Conservation (phyloP, 2,113 vertebrate species). For the Naja naja region DNA sequence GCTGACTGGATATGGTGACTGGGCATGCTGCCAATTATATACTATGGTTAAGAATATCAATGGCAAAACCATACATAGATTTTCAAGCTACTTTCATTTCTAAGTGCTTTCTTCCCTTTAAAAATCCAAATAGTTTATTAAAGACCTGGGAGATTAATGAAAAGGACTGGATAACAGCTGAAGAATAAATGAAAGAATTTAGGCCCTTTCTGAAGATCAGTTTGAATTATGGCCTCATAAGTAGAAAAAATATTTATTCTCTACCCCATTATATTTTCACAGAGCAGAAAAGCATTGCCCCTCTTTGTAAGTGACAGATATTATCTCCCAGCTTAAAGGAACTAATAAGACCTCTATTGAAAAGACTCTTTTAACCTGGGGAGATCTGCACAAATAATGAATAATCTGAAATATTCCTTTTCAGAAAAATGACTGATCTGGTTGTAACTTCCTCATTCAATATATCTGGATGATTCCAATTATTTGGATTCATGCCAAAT, state of each 20-base stretch:
- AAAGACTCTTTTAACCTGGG: not conserved
- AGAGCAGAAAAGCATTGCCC: not conserved
- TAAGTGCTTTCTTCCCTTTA: not conserved
- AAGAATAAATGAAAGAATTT: not conserved
- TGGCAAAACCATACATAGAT: not conserved
- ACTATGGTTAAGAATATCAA: not conserved
- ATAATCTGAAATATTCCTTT: not conserved
- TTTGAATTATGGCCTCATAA: not conserved
- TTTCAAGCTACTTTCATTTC: not conserved
- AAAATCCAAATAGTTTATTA: not conserved
- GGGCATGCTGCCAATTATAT: not conserved
- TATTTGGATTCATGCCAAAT: not conserved
- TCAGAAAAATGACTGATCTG: not conserved
- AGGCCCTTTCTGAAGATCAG: not conserved
- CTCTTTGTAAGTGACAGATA: not conserved
- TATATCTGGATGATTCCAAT: not conserved
- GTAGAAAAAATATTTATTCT: not conserved
- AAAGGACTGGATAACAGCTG: not conserved
- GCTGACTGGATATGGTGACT: not conserved
- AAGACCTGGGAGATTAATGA: not conserved
- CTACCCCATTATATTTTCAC: not conserved
- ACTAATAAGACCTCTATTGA: not conserved
- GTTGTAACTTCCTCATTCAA: not conserved
- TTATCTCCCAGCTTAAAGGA: not conserved
- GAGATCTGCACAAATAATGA: not conserved